A percentile compares a stretch with the other conserved stretches of the same genome.
These are phyloP conservation scores for Lepidochitona cinerea DNA, from an alignment of 2,888 invertebrate species.

Conservation along the genomic window DNA sequence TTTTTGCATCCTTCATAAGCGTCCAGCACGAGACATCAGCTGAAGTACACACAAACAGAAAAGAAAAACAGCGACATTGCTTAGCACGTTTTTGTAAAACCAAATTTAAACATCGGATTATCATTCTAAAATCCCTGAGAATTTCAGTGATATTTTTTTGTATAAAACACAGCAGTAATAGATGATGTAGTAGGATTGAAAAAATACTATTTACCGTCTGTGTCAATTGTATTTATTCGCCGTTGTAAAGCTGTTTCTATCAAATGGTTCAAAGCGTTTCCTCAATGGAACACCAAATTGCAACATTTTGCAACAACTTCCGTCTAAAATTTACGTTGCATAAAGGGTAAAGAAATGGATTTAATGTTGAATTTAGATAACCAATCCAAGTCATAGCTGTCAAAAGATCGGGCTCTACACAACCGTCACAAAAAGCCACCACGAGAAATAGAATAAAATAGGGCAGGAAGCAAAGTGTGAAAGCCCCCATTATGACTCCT, in stretches of 20 bases:
- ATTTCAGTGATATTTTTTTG: no score
- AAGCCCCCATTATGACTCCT: slow-evolving; percentile 76
- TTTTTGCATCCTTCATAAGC: no score
- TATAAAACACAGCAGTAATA: no score
- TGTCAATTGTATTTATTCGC: slow-evolving; percentile 16
- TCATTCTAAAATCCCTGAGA: no score
- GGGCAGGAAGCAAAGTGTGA: slow-evolving; percentile 76
- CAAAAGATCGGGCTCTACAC: slow-evolving; percentile 70
- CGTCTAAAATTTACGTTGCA: slow-evolving; percentile 73
- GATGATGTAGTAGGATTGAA: no score
- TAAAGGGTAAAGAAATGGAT: slow-evolving; percentile 74
- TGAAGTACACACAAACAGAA: no score
- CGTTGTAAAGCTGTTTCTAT: slow-evolving; percentile 48
- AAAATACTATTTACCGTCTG: no score
- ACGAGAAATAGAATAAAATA: slow-evolving; percentile 76
- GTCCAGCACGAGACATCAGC: no score
- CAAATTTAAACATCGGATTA: no score
- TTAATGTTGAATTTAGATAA: slow-evolving; percentile 74
- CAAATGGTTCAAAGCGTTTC: slow-evolving; percentile 15
- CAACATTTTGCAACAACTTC: slow-evolving; percentile 67
- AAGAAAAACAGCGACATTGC: no score
- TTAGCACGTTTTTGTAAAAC: no score
- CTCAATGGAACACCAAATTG: slow-evolving; percentile 16
- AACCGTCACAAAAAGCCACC: slow-evolving; percentile 73
- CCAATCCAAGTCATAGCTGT: slow-evolving; percentile 74